A percentile compares a stretch with the other conserved stretches of the same genome.
Evolutionary conservation across 2,113 vertebrate genomes (phyloP).

Genomic region (Suncus etruscus): DNA sequence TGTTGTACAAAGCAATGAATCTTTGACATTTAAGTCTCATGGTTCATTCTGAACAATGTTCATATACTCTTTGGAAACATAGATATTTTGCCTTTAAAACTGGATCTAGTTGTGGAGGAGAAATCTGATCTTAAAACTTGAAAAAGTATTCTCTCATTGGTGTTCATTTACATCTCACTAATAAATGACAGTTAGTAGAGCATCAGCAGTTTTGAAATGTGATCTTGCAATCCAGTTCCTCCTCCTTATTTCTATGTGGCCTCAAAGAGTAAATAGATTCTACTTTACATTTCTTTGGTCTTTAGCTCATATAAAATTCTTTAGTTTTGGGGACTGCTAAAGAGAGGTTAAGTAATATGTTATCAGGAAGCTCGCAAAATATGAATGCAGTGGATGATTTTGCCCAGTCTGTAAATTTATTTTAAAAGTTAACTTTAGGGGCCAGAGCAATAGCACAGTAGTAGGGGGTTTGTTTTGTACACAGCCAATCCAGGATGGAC

Average conservation of each 20-base stretch:
- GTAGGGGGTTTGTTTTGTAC: no score
- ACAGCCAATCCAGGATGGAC: no score
- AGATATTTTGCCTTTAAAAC: not conserved
- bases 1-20: slow-evolving; percentile 22
- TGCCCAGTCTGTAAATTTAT: not conserved
- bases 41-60: not conserved
- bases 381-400: slow-evolving; percentile 25
- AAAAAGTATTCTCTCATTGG: not conserved
- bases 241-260: not conserved
- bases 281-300: slow-evolving; percentile 29
- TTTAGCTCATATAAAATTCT: slow-evolving; percentile 37
- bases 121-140: slow-evolving; percentile 16
- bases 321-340: slow-evolving; percentile 16
- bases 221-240: not conserved
- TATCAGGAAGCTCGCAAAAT: slow-evolving; percentile 36
- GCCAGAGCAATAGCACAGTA: no score
- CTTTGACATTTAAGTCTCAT: not conserved
- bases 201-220: not conserved
- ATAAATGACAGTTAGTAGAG: slow-evolving; percentile 23
- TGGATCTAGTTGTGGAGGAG: not conserved
- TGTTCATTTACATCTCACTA: no score
- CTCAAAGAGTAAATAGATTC: not conserved
- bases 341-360: not conserved
- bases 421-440: not conserved
- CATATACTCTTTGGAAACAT: slow-evolving; percentile 30